Evolutionary conservation across 1,140 invertebrate genomes (phyloP), one percentile per base, ranked within the genome.

Genomic region (Rhagoletis zephyria): DNA sequence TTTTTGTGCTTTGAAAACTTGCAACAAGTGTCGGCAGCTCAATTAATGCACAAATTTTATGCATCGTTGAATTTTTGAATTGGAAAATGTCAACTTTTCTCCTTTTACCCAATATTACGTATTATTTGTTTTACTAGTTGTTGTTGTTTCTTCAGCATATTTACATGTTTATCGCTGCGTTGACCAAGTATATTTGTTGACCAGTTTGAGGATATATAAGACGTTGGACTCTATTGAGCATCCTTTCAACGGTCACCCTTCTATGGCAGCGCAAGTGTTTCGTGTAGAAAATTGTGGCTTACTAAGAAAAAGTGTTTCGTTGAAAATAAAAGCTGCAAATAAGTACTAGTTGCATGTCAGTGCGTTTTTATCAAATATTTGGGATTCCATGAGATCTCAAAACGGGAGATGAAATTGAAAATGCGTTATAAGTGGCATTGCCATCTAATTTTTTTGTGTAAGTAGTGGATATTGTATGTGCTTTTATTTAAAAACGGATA

Each of bases 361-460:
- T 81, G 74, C n/a, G 12, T 63, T 63, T 30, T 14, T 14, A 30
- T 30, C 30, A 30, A 30, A n/a, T n/a, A 63, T 16, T 14, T 63
- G 61, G 9, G 61, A 4, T 19, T 81, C 74, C 16, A 81, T 81
- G 74, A 81, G 51, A 16, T 9, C 48, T 19, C 7, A 4, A 12
- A 16, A 81, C 48, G 45, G 19, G 16, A 56, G 74, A 56, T 81
- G 48, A 81, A 42, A 56, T 9, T 19, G 45, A 56, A 81, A 77
- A 87, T 87, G 87, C 59, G n/a, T 77, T 87, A 77, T 64, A 87
- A 87, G 70, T 74, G 81, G 48, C 87, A 87, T 19, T 60, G 42
- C 70, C 48, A 6, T 60, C 4, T 87, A 40, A 74, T 77, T 45
- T 59, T 87, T 6, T 61, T 87, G 48, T 74, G 87, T 87, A 77